A percentile compares a stretch with the other conserved stretches of the same genome.
Evolutionary conservation across 2,797 vertebrate species (phyloP).

Genomic region (Enteromius unitaeniatus): DNA sequence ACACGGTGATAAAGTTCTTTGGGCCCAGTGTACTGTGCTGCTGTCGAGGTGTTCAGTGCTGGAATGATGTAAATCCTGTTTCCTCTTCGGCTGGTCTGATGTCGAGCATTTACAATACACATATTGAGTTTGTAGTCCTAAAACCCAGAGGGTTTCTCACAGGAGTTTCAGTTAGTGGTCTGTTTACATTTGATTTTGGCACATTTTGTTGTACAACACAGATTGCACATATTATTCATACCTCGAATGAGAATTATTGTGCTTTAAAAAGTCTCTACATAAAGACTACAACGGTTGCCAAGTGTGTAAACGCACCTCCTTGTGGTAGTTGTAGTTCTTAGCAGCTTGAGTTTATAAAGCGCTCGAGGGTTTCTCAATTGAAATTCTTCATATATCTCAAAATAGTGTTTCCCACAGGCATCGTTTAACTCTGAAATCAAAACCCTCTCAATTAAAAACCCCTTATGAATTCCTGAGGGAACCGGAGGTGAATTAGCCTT

Average conservation of each 20-base stretch:
- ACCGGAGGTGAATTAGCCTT: neutral
- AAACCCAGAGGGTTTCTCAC: neutral
- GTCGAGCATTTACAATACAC: neutral
- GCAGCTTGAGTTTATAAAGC: constrained; percentile 1
- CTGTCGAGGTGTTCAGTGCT: neutral
- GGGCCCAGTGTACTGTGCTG: constrained; percentile 28
- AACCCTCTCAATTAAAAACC: neutral
- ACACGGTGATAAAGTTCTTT: constrained; percentile 19
- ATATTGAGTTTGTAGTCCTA: constrained; percentile 3
- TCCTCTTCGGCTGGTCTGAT: neutral
- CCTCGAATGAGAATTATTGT: neutral
- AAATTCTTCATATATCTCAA: neutral
- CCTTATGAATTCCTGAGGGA: constrained; percentile 7
- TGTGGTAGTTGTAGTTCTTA: constrained; percentile 3
- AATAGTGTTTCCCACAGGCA: neutral
- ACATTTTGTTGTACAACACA: neutral
- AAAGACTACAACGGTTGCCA: neutral
- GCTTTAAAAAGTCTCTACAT: neutral
- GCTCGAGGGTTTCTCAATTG: neutral
- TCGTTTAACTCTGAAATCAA: neutral
- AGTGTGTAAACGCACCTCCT: neutral
- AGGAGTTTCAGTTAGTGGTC: neutral
- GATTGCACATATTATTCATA: neutral
- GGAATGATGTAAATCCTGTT: constrained; percentile 5
- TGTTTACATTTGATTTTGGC: constrained; percentile 12